A percentile compares a stretch with the other conserved stretches of the same genome.
Evolutionary conservation across 2,113 vertebrate genomes (phyloP).

Genomic region (Merops nubicus): DNA sequence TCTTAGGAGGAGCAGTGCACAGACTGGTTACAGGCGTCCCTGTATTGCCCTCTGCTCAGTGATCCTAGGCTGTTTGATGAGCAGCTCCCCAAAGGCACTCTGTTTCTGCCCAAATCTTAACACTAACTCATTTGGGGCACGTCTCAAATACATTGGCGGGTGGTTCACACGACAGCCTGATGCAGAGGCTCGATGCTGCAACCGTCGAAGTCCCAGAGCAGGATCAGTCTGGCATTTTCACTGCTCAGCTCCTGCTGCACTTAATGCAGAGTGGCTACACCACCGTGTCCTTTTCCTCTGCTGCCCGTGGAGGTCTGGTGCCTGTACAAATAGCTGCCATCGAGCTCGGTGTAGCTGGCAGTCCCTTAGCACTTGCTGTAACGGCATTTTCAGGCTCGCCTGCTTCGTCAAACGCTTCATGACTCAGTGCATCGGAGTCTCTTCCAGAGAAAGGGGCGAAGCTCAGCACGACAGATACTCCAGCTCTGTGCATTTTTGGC

Average conservation of each 20-base stretch:
- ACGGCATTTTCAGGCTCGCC: neutral
- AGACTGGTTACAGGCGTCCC: neutral
- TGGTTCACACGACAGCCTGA: neutral
- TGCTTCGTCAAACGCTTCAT: neutral
- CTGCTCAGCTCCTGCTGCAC: neutral
- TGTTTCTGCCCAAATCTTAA: neutral
- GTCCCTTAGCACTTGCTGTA: neutral
- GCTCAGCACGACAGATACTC: neutral
- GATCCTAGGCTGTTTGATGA: neutral
- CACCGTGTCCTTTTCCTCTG: neutral
- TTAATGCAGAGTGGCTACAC: neutral
- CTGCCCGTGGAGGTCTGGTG: neutral
- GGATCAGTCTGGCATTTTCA: neutral
- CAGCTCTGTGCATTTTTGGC: neutral
- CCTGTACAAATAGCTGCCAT: neutral
- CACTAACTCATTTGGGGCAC: neutral
- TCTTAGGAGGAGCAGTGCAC: neutral
- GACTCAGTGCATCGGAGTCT: neutral
- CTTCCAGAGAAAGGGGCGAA: neutral
- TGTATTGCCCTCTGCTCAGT: rapidly evolving
- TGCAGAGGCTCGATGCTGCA: neutral
- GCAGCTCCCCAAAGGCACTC: neutral
- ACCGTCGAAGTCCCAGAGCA: neutral
- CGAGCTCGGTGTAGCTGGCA: rapidly evolving
- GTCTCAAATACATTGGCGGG: rapidly evolving